Percentiles rank a stretch among this genome's conserved stretches.
phyloP scores from a whole-genome alignment of 2,113 vertebrate species.

The Columba livia region DNA sequence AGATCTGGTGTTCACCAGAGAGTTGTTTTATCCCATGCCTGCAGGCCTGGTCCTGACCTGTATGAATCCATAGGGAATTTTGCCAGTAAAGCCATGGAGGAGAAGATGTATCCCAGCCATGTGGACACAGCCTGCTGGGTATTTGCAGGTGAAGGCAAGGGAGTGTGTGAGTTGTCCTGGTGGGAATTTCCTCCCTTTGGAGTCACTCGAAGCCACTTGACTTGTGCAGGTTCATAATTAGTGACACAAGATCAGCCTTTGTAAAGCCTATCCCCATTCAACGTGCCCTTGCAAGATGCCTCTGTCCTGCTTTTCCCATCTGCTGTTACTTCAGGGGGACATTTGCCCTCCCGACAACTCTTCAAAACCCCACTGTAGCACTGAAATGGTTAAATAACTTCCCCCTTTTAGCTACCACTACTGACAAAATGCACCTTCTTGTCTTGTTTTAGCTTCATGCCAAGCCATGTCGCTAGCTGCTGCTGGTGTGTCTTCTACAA shows the following conservation, averaged over 20 bases:
- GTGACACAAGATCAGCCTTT: background rate
- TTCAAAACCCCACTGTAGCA: background rate
- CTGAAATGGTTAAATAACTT: background rate
- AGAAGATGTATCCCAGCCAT: background rate
- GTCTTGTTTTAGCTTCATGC: background rate
- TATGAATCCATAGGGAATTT: background rate
- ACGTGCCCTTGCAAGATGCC: background rate
- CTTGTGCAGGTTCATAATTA: too few species aligned
- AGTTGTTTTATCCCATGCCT: background rate
- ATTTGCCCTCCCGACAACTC: background rate
- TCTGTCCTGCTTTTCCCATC: background rate
- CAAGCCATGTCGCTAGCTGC: background rate
- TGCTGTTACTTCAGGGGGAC: background rate
- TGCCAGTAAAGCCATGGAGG: background rate
- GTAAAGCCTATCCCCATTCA: background rate
- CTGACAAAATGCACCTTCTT: background rate
- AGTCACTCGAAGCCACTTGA: background rate
- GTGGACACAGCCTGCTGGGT: background rate
- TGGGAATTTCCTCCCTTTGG: background rate
- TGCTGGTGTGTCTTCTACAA: constrained; percentile 24
- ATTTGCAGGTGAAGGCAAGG: background rate
- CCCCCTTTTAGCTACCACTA: background rate
- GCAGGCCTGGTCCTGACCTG: background rate
- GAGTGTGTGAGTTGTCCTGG: background rate
- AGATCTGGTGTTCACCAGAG: background rate